phyloP scores from a whole-genome alignment of 2,797 vertebrate species.

The Muscicapa striata region DNA sequence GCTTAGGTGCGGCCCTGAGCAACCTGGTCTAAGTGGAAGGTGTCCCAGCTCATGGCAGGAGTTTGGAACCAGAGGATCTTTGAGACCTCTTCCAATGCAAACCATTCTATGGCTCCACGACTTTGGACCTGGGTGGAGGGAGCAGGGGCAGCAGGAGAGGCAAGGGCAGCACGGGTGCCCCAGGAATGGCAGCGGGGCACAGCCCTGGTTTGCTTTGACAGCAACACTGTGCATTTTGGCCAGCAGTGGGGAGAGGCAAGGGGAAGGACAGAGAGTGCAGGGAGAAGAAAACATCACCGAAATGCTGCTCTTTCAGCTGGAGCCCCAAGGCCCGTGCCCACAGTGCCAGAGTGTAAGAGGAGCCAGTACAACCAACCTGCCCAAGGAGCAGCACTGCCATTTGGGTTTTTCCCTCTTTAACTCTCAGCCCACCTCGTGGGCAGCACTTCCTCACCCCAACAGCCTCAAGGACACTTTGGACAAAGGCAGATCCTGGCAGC shows the following conservation, averaged over 20 bases:
- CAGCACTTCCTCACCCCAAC: neutral
- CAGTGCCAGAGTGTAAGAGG: neutral
- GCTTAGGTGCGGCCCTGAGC: neutral
- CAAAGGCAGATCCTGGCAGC: neutral
- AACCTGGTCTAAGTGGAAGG: neutral
- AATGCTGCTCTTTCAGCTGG: neutral
- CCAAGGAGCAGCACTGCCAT: neutral
- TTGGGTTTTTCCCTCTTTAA: neutral
- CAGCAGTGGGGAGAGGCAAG: rapidly evolving
- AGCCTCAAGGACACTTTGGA: neutral
- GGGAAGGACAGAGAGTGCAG: neutral
- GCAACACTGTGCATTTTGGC: neutral
- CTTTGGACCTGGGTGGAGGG: neutral
- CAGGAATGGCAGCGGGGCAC: rapidly evolving
- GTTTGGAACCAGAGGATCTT: neutral
- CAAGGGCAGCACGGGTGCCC: rapidly evolving
- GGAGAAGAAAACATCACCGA: neutral
- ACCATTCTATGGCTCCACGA: neutral
- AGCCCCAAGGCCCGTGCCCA: neutral
- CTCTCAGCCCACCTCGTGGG: neutral
- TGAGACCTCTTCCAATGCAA: neutral
- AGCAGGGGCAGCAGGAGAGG: neutral
- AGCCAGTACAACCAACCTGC: neutral
- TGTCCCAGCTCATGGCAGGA: neutral
- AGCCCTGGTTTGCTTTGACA: neutral